Conservation (phyloP, 2,888 invertebrate genomes). For the Pedicia rivosa region DNA sequence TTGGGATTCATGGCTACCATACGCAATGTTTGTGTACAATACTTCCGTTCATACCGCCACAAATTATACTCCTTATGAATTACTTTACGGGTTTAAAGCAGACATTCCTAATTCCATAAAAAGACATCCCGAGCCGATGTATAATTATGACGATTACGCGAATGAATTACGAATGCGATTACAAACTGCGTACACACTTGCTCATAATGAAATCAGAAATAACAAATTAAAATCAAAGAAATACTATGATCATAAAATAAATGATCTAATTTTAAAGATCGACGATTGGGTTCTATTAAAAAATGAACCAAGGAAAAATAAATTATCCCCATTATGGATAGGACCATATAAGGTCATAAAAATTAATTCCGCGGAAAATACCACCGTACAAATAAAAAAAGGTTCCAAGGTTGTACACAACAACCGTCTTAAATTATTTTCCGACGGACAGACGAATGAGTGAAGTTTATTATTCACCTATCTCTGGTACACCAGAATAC, state of each 20-base stretch:
- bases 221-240: not conserved
- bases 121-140: not conserved
- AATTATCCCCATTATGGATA: not conserved
- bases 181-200: not conserved
- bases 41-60: not conserved
- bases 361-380: no score
- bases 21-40: not conserved
- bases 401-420: no score
- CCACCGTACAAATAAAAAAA: no score
- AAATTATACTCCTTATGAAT: not conserved
- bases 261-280: not conserved
- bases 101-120: not conserved
- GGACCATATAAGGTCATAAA: no score
- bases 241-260: not conserved
- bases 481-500: no score
- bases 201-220: not conserved
- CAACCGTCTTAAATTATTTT: no score
- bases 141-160: not conserved
- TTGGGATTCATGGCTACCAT: not conserved
- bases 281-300: slow-evolving; percentile 1
- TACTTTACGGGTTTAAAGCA: not conserved
- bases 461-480: no score
- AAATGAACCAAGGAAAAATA: not conserved
- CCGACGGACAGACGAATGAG: no score
- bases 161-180: not conserved